Percentiles rank a stretch among this genome's conserved stretches.
phyloP scores from a whole-genome alignment of 2,113 vertebrate species.

The Centrocercus urophasianus region DNA sequence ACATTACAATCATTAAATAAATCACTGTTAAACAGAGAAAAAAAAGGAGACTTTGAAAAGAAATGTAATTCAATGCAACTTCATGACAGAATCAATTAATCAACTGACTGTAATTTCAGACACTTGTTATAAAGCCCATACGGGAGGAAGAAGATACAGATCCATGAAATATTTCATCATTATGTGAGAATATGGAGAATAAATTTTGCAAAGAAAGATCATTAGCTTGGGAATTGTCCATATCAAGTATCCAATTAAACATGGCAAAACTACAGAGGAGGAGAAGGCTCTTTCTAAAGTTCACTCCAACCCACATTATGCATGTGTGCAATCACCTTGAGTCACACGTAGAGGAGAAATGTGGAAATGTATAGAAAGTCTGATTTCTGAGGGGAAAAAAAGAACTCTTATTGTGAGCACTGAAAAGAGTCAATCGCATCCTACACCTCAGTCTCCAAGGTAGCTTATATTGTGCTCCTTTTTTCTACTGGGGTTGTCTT shows the following conservation, averaged over 20 bases:
- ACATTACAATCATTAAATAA: slow-evolving; percentile 77
- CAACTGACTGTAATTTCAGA: slow-evolving; percentile 42
- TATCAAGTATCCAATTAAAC: not conserved
- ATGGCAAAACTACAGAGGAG: not conserved
- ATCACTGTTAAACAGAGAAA: slow-evolving; percentile 73
- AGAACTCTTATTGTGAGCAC: too few species aligned
- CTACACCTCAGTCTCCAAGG: not conserved
- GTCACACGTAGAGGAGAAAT: not conserved
- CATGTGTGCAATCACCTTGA: not conserved
- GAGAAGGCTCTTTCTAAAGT: not conserved
- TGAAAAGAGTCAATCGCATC: not conserved
- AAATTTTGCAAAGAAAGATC: slow-evolving; percentile 33
- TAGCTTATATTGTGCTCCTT: fast-evolving
- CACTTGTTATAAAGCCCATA: not conserved
- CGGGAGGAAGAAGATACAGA: not conserved
- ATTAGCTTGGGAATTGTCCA: not conserved
- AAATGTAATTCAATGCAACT: slow-evolving; percentile 72
- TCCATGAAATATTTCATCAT: slow-evolving; percentile 44
- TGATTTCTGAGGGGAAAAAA: not conserved
- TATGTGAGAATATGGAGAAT: not conserved
- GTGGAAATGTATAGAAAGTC: not conserved
- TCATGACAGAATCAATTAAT: slow-evolving; percentile 78
- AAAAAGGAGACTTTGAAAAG: slow-evolving; percentile 66
- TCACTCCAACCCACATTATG: not conserved
- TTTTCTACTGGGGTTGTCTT: not conserved